A percentile compares a stretch with the other conserved stretches of the same genome.
These are phyloP conservation scores for Alexandromys fortis DNA, from an alignment of 2,113 vertebrate species.

Conservation along the genomic window DNA sequence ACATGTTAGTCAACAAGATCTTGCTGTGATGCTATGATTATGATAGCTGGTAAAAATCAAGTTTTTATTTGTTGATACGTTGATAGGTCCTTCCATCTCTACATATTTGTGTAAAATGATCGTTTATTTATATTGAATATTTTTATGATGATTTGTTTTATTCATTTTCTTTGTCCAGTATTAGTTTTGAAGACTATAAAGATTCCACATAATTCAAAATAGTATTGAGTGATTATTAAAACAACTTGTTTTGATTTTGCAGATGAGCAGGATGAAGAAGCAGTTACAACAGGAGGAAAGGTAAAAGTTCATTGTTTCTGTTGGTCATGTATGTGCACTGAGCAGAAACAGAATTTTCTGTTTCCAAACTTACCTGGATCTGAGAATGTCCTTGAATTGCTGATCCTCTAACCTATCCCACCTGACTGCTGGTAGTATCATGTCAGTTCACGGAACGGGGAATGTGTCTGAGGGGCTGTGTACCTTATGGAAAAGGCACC, in stretches of 20 bases:
- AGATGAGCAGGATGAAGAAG: constrained; percentile 98
- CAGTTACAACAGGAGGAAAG: constrained; percentile 93
- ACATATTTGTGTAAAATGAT: background rate
- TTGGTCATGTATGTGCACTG: background rate
- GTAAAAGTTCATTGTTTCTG: constrained; percentile 82
- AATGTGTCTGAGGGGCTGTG: background rate
- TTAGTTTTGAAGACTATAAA: background rate
- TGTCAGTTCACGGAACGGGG: background rate
- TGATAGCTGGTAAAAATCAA: background rate
- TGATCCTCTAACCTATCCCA: background rate
- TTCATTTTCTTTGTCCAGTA: background rate
- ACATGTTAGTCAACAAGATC: accelerated
- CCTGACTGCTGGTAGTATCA: background rate
- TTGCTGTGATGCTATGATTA: background rate
- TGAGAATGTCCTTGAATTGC: background rate
- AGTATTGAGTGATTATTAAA: background rate
- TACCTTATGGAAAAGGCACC: background rate
- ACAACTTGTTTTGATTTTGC: constrained; percentile 73
- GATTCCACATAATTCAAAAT: background rate
- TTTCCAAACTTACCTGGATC: background rate
- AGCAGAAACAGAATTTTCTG: background rate
- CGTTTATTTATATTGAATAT: background rate
- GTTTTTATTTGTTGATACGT: background rate
- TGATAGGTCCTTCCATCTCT: background rate
- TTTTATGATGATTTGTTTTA: background rate